Conservation (phyloP, 2,888 invertebrate species). For the Cacoxenus indagator region DNA sequence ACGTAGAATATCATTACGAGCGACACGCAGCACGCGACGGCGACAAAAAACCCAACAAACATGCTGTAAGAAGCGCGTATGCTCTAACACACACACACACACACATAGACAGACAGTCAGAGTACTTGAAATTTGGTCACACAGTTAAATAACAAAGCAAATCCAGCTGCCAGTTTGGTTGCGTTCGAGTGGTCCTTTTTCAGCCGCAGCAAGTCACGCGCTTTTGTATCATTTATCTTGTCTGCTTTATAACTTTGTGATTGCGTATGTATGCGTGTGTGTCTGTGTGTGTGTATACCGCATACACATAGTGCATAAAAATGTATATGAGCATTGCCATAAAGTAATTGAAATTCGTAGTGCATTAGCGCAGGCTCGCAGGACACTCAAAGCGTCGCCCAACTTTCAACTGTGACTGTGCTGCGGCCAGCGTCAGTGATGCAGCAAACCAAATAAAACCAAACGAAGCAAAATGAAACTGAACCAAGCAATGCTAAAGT, state of each 20-base stretch:
- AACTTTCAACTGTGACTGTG: not conserved
- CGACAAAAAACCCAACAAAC: too few relatives aligned
- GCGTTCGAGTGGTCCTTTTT: too few relatives aligned
- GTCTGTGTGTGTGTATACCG: not conserved
- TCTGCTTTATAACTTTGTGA: too few relatives aligned
- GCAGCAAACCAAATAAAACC: not conserved
- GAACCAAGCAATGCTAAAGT: not conserved
- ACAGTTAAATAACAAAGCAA: too few relatives aligned
- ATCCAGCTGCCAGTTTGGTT: too few relatives aligned
- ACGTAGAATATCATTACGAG: not conserved
- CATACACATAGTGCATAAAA: not conserved
- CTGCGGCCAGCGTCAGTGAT: not conserved
- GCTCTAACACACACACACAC: too few relatives aligned
- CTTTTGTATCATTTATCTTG: too few relatives aligned
- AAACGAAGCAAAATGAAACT: not conserved
- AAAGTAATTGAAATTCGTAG: slow-evolving; percentile 20
- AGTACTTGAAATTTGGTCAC: too few relatives aligned
- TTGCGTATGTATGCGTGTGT: not conserved
- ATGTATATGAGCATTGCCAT: slow-evolving; percentile 1
- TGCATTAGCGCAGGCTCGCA: slow-evolving; percentile 9
- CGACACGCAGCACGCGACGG: not conserved
- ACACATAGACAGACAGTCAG: too few relatives aligned
- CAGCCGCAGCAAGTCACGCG: too few relatives aligned
- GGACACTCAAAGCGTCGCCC: not conserved
- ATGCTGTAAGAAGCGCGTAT: too few relatives aligned